Base-by-base conservation (phyloP, 2,888 invertebrate genomes). In the Tubiluchus corallicola region DNA sequence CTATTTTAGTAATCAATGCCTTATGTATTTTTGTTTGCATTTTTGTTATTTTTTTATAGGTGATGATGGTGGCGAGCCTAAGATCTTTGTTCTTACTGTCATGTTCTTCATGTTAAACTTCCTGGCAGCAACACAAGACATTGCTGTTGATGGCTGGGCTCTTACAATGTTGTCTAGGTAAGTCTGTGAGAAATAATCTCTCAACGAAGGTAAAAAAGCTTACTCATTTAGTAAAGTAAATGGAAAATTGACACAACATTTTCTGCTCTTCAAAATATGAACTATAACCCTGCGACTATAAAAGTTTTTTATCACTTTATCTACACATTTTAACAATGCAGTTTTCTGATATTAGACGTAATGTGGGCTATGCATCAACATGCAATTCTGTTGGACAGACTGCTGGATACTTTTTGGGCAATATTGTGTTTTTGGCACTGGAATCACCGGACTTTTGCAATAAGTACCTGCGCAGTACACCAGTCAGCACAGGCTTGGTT, bases 101-200 rank as follows among this genome's bases (percentile, higher is more conserved):
- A 70, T 85, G 47, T 99, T 99, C 67, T 82, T 96, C 61, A 69
- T 76, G 45, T 69, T 98, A 2, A 96, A 94, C 60, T 92, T 96
- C 58, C 69, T 99, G 55, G 96, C 96, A 3, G 96, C 98, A 2
- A 98, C 98, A 2, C 98, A 99, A 69, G 98, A 99, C 64, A 94
- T 98, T 57, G 96, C 92, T 15, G 96, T 99, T 0, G 98, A 99
- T 69, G 98, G 98, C 17, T 99, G 98, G 98, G 98, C 98, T 1
- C 69, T 99, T 9, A 98, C 96, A 1, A 98, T 99, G 90, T 69
- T 98, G 2, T 83, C 87, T 58, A 81, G 85, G 76, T 85, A 60
- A 48, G 52, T 50, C 44, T 41, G n/a, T n/a, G n/a, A n/a, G n/a
- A n/a, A n/a, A n/a, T n/a, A n/a, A n/a, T n/a, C n/a, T n/a, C n/a